Evolutionary conservation across 2,113 vertebrate genomes (phyloP).

Genomic region (Pionites leucogaster): DNA sequence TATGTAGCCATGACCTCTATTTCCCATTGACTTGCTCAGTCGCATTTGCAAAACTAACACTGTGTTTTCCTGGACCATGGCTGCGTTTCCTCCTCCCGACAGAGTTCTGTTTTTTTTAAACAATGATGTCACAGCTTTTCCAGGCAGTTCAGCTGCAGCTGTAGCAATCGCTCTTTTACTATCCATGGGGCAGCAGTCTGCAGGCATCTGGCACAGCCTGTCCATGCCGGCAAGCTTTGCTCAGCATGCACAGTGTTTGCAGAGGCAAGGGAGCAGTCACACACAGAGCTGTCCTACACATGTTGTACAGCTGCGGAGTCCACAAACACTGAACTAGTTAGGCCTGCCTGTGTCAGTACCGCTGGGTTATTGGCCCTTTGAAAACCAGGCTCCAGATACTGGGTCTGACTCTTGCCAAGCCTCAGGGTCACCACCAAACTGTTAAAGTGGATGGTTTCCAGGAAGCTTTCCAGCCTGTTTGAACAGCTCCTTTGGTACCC

Average conservation of each 20-base stretch:
- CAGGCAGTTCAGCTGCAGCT: background rate
- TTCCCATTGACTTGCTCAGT: background rate
- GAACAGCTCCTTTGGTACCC: background rate
- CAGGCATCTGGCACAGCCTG: background rate
- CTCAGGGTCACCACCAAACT: background rate
- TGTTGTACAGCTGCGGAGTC: background rate
- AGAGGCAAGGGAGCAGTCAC: background rate
- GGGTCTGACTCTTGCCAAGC: background rate
- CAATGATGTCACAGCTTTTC: conserved; percentile 10
- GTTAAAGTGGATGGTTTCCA: background rate
- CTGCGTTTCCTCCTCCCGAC: background rate
- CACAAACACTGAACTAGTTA: background rate
- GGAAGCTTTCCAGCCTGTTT: background rate
- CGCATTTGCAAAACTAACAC: background rate
- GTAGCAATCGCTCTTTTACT: background rate
- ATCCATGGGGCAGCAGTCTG: background rate
- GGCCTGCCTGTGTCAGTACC: rapidly evolving
- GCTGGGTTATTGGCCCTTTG: background rate
- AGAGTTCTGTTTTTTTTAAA: background rate
- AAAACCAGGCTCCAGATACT: background rate
- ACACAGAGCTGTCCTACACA: background rate
- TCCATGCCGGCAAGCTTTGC: rapidly evolving
- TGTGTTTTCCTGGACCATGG: background rate
- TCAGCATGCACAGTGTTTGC: rapidly evolving
- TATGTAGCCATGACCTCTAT: background rate